Evolutionary conservation across 2,888 invertebrate genomes (phyloP).

Genomic region (Sylvicola cinctus): DNA sequence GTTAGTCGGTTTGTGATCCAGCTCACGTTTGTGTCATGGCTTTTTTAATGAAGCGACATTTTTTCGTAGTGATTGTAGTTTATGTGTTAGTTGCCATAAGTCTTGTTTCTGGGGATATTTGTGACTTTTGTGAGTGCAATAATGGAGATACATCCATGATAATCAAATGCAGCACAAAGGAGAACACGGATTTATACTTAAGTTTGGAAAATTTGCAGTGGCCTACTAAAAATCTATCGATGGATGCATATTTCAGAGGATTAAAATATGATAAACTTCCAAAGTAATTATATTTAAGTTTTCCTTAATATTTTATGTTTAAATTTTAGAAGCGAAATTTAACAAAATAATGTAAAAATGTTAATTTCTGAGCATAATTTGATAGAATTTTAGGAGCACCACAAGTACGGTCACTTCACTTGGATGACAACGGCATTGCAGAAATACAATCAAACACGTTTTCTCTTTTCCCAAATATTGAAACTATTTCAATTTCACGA

Average conservation of each 20-base stretch:
- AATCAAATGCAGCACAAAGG: background rate
- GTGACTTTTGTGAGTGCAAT: conserved; percentile 3
- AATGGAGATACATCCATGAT: background rate
- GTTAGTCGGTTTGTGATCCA: too few species aligned
- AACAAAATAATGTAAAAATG: background rate
- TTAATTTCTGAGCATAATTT: too few species aligned
- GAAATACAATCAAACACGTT: conserved; percentile 4
- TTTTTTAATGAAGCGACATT: too few species aligned
- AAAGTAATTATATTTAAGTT: conserved; percentile 2
- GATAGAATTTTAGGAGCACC: background rate
- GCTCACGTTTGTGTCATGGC: too few species aligned
- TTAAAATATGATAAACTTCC: conserved; percentile 1
- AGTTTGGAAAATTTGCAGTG: conserved; percentile 3
- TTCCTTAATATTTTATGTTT: background rate
- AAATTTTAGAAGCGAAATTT: background rate
- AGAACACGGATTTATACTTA: background rate
- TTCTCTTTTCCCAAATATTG: conserved; percentile 4
- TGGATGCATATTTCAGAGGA: conserved; percentile 2
- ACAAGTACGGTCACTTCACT: conserved; percentile 1
- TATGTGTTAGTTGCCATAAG: too few species aligned
- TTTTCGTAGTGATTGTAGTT: too few species aligned
- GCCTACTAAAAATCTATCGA: conserved; percentile 1
- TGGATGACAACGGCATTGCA: conserved; percentile 2
- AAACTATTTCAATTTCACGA: conserved; percentile 2
- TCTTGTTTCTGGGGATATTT: background rate